Base-by-base conservation (phyloP, 2,113 vertebrate species). In the Nanorana parkeri region DNA sequence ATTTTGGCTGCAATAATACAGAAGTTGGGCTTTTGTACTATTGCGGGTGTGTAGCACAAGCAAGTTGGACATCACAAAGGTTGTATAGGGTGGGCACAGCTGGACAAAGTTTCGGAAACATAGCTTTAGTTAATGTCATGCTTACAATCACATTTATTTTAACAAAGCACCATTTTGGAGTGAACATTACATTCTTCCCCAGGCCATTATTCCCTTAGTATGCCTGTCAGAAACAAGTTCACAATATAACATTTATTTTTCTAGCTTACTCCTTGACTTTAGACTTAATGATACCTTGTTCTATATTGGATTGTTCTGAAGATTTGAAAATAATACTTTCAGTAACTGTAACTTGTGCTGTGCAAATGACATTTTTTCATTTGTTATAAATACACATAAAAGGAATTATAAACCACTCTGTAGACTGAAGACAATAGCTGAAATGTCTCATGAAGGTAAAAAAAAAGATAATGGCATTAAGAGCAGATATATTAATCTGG, bases 231-330 rank as follows among this genome's bases (percentile, higher is more conserved):
- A 63, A 26, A 24, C 26, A 1, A 63, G 60, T 63, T 32, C 7
- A 36, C 36, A 68, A 23, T 23, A 51, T 28, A 54, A 72, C 51
- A 54, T 72, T 69, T 72, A 51, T 71, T 51, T 67, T 52, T 24
- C n/a, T 68, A 21, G 29, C 68, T 54, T 54, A 26, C 21, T 28
- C 68, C 47, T 54, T 54, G 68, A 16, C 15, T 52, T 21, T 72
- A 47, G 73, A 76, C 73, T 76, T 76, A 76, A 61, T 76, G 36
- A 76, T 76, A 47, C 73, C 29, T 61, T 76, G 20, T 72, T 68
- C 23, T 54, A 32, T 54, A 76, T 63, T 63, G 58, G 21, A 61
- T 61, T 63, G 47, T 76, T 63, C 72, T 23, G 17, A 76, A 47
- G 29, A 21, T 20, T 17, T 77, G 61, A 47, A 77, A 77, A 51